Evolutionary conservation across 2,797 vertebrate genomes (phyloP).

Genomic region (Hippopotamyrus pictus): DNA sequence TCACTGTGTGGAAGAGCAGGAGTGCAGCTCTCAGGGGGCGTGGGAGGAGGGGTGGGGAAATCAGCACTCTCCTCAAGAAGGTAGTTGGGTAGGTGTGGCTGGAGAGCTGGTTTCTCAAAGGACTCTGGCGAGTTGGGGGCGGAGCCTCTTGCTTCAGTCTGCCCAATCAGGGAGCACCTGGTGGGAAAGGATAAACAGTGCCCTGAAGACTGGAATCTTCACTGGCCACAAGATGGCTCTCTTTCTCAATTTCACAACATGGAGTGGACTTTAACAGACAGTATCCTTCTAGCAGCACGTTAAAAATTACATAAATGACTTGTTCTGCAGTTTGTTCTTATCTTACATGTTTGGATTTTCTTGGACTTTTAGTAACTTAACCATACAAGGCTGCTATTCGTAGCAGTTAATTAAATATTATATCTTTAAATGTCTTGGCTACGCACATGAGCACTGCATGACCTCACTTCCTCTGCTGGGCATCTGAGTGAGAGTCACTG

Average conservation of each 20-base stretch:
- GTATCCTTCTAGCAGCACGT: background rate
- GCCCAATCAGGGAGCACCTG: conserved; percentile 52
- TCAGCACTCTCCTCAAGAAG: conserved; percentile 47
- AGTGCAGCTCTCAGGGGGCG: conserved; percentile 45
- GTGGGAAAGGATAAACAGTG: conserved; percentile 27
- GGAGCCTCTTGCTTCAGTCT: conserved; percentile 43
- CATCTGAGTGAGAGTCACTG: background rate
- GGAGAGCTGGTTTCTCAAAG: conserved; percentile 36
- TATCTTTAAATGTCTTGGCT: background rate
- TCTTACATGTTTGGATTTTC: background rate
- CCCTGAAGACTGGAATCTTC: background rate
- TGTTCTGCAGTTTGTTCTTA: background rate
- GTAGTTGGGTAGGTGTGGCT: conserved; percentile 39
- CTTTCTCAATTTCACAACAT: background rate
- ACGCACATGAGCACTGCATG: background rate
- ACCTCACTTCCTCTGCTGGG: background rate
- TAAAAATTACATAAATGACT: background rate
- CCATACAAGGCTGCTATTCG: background rate
- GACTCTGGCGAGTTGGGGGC: conserved; percentile 33
- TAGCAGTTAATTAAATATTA: background rate
- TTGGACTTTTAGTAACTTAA: background rate
- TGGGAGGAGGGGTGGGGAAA: conserved; percentile 50
- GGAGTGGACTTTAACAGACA: background rate
- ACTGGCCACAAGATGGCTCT: background rate
- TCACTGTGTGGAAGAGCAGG: conserved; percentile 22